These are phyloP conservation scores for Cryptosula pallasiana DNA, from an alignment of 2,888 invertebrate species.

Conservation along the genomic window DNA sequence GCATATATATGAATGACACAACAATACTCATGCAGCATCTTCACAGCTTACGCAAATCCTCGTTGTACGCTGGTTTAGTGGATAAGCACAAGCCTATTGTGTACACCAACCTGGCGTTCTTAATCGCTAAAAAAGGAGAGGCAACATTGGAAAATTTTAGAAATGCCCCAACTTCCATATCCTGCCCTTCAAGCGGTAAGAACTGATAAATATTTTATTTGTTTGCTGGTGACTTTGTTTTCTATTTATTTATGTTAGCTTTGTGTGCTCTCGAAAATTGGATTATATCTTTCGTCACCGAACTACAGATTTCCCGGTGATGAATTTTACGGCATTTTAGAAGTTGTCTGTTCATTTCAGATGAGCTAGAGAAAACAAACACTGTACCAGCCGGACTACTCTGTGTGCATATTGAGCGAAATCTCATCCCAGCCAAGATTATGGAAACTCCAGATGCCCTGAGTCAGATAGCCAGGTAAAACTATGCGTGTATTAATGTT, in stretches of 20 bases:
- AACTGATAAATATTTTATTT: too few species aligned
- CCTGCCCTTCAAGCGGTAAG: background rate
- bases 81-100: background rate
- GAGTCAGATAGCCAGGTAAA: conserved; percentile 1
- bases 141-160: background rate
- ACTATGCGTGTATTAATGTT: too few species aligned
- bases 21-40: background rate
- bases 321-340: too few species aligned
- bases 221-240: too few species aligned
- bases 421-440: conserved; percentile 5
- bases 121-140: conserved; percentile 15
- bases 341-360: too few species aligned
- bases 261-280: too few species aligned
- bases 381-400: background rate
- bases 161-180: background rate
- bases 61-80: background rate
- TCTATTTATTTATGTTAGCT: too few species aligned
- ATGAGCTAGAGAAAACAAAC: background rate
- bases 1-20: conserved; percentile 19
- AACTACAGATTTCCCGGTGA: too few species aligned
- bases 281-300: too few species aligned
- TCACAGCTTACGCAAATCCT: background rate
- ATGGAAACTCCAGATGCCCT: conserved; percentile 14
- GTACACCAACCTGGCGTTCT: background rate
- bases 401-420: background rate